Evolutionary conservation across 2,888 invertebrate species (phyloP), one percentile per base, ranked within the genome.

Genomic region (Marasmarcha lunaedactyla): DNA sequence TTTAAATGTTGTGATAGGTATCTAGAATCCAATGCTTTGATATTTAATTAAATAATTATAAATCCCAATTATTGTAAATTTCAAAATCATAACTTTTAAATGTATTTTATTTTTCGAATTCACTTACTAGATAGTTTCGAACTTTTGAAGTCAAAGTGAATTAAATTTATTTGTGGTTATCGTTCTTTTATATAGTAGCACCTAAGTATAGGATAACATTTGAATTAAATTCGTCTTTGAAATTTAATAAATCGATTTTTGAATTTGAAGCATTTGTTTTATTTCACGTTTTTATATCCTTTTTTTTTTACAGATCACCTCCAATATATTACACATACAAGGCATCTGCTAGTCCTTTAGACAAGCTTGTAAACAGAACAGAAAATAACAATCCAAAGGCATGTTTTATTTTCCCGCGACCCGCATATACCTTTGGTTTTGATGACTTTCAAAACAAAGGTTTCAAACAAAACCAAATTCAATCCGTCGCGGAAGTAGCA

Each of bases 1-100:
- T 81, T 81, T 78, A 52, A 72, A 69, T 71, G 79, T 81, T 81
- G 81, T 81, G 81, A 81, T 81, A 78, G 68, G 58, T 70, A 67
- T 63, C 14, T 34, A 34, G 54, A 51, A 48, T 45, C 50, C 49
- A 50, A 57, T 57, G 71, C 70, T 71, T 71, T 54, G 54, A 50
- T 55, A 49, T 39, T 40, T 40, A 37, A 45, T 46, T 48, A 37
- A 46, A 43, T 46, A 47, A 34, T 3, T 30, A 30, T 20, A 20
- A 20, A 20, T 20, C 25, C 25, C 33, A 38, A 41, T 38, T 42
- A 44, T 14, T 53, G 46, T 53, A 25, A 25, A 25, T 25, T 25
- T 30, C 10, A 30, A 30, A 30, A 30, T 30, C 10, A n/a, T 30
- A n/a, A 30, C 30, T 30, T n/a, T 30, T 30, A n/a, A 30, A 30